Evolutionary conservation across 53 echinoderm and acorn worm species (phyloP).

Genomic region (Patiria pectinifera): DNA sequence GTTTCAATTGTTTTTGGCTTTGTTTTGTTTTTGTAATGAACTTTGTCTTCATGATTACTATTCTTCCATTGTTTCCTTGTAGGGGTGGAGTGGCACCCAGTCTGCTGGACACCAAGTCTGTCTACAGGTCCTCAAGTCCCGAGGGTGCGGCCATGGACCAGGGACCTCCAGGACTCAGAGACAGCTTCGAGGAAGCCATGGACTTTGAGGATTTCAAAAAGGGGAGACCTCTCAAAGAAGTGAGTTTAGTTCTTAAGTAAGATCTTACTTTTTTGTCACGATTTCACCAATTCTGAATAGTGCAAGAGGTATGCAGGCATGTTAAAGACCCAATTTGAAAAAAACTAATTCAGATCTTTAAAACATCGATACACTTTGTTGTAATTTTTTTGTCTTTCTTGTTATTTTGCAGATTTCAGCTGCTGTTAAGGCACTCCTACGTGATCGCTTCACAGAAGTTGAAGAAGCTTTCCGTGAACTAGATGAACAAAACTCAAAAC

Average conservation of each 20-base stretch:
- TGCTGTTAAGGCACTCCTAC: constrained; percentile 77
- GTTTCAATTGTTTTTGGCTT: too few species aligned
- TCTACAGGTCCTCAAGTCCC: constrained; percentile 52
- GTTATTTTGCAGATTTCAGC: constrained; percentile 66
- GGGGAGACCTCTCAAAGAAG: constrained; percentile 81
- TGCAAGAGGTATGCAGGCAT: too few species aligned
- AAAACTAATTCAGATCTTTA: not conserved
- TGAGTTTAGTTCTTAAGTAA: constrained; percentile 26
- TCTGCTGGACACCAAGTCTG: constrained; percentile 90
- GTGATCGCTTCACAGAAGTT: constrained; percentile 75
- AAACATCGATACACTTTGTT: not conserved
- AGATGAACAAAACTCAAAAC: constrained; percentile 83
- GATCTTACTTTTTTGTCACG: not conserved
- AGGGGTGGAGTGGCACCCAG: constrained; percentile 90
- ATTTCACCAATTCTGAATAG: too few species aligned
- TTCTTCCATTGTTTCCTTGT: not conserved
- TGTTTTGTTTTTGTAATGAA: too few species aligned
- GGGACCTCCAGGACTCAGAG: constrained; percentile 37
- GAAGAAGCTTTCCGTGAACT: constrained; percentile 87
- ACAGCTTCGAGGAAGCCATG: constrained; percentile 73
- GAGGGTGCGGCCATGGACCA: constrained; percentile 67
- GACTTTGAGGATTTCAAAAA: constrained; percentile 86
- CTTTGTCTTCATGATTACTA: too few species aligned
- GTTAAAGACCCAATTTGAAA: not conserved
- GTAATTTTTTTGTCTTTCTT: not conserved